A percentile compares a stretch with the other conserved stretches of the same genome.
These are phyloP conservation scores for Bostrychus sinensis DNA, from an alignment of 2,113 vertebrate species.

Conservation along the genomic window DNA sequence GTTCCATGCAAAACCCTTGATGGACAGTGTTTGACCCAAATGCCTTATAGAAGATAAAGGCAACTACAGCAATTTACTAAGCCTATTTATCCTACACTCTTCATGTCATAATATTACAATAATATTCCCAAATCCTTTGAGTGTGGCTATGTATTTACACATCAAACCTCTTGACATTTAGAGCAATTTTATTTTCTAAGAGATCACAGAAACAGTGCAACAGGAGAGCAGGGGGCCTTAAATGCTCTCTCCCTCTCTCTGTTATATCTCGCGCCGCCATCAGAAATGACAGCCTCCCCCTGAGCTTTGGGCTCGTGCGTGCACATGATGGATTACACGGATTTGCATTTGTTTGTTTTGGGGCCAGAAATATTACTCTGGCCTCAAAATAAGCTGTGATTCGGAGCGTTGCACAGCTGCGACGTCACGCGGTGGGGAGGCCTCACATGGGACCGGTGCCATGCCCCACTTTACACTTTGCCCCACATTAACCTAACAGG, in stretches of 20 bases:
- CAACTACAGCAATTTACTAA: neutral
- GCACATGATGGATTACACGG: neutral
- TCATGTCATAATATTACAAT: neutral
- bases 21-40: neutral
- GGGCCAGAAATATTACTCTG: neutral
- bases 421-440: neutral
- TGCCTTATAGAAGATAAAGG: neutral
- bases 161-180: neutral
- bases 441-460: neutral
- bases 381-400: slow-evolving; percentile 1
- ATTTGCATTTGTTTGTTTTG: neutral
- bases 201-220: no score
- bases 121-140: neutral
- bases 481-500: slow-evolving; percentile 52
- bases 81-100: neutral
- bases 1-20: neutral
- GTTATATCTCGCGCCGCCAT: neutral
- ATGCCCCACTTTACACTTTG: slow-evolving; percentile 4
- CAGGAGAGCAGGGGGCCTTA: neutral
- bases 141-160: neutral
- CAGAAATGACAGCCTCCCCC: neutral
- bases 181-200: neutral
- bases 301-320: no score
- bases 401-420: neutral
- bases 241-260: no score